Base-by-base conservation (phyloP, 2,888 invertebrate species). In the Cryptus viduatorius region DNA sequence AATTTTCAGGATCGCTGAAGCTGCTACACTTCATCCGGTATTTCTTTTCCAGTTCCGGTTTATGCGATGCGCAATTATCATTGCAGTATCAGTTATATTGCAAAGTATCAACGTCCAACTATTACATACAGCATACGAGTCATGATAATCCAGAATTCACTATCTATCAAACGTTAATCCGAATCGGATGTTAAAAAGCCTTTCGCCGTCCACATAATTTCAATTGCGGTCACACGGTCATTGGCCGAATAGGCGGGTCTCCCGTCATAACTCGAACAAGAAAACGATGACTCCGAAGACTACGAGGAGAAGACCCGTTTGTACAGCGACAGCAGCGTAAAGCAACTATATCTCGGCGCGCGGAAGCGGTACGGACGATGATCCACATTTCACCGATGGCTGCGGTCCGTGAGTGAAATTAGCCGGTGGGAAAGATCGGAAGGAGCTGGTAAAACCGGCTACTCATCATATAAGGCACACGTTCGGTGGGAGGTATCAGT, bases 401-500 rank as follows among this genome's bases (percentile, higher is more conserved):
- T 79, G 79, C 79, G 50, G 46, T 31, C 24, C n/a, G 69, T 80
- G 73, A 87, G 90, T 90, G 91, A 91, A 90, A 91, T 90, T 88
- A 86, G 81, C 67, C 86, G 82, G 72, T 82, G 88, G 86, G 88
- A 89, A 90, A 88, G 84, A 86, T 81, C 79, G 88, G 67, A 48
- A 73, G 61, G 86, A 83, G 86, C 72, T 71, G 72, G 76, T 75
- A 65, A 78, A 85, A 87, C 84, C 79, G 75, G 83, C 79, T 81
- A 83, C 83, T 79, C 86, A 77, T 86, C 89, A 87, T 92, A 92
- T 92, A 92, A 91, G 91, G 90, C 89, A 78, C 81, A 84, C 83
- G 83, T 87, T 88, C 89, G 89, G 90, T 90, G 89, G 89, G 88
- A 90, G 90, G 88, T 89, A 90, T 91, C 91, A 92, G 93, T 93